Percentiles rank a stretch among this genome's conserved stretches.
phyloP scores from a whole-genome alignment of 2,888 invertebrate species.

The Muschampia plurimacula region DNA sequence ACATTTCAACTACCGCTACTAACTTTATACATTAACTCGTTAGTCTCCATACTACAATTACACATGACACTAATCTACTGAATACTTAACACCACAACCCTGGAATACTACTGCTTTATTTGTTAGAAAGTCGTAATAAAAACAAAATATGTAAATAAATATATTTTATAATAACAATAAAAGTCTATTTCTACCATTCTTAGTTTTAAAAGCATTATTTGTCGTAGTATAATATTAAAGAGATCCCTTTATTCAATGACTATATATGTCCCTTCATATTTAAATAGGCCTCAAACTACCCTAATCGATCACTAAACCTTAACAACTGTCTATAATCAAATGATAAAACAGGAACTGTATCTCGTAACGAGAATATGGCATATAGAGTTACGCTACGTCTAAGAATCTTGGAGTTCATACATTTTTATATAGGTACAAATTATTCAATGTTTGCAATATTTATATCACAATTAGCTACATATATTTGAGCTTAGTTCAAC shows the following conservation, averaged over 20 bases:
- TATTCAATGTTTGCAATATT: neutral
- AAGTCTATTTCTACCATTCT: conserved; percentile 10
- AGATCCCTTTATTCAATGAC: neutral
- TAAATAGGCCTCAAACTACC: conserved; percentile 14
- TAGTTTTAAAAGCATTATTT: conserved; percentile 10
- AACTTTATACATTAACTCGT: conserved; percentile 3
- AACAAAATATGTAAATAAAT: conserved; percentile 22
- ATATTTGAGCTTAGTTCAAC: conserved; percentile 12
- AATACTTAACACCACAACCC: conserved; percentile 18
- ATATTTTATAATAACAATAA: conserved; percentile 24
- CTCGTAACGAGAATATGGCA: conserved; percentile 32
- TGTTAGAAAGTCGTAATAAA: neutral
- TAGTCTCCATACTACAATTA: conserved; percentile 15
- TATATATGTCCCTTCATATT: neutral
- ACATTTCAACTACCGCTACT: conserved; percentile 38
- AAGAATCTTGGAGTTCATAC: neutral
- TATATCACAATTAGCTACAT: neutral
- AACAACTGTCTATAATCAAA: conserved; percentile 1
- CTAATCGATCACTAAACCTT: neutral
- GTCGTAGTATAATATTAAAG: neutral
- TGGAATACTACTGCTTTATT: neutral
- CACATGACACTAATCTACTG: conserved; percentile 40
- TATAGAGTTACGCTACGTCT: conserved; percentile 13
- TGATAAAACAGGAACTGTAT: conserved; percentile 32
- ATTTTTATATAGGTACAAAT: neutral